Evolutionary conservation across 30 jellyfish, hydroid and myxozoan species (phyloP).

Genomic region (Hydractinia echinata): DNA sequence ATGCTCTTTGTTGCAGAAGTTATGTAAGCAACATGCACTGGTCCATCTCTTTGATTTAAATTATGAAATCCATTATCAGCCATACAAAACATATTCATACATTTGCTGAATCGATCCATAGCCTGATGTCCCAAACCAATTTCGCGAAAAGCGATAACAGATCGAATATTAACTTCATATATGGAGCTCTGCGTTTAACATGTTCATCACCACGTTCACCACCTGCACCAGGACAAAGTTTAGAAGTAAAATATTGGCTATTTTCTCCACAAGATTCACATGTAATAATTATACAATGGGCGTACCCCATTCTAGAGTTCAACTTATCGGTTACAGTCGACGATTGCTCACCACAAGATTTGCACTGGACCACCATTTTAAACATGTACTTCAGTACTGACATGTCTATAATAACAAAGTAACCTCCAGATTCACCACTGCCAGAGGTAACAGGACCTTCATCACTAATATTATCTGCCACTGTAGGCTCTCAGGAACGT

Average conservation of each 20-base stretch:
- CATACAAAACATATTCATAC: constrained; percentile 22
- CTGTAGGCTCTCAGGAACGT: too few species aligned
- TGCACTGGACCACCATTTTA: not conserved
- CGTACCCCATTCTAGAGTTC: constrained; percentile 21
- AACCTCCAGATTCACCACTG: too few species aligned
- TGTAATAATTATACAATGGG: constrained; percentile 12
- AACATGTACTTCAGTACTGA: constrained; percentile 8
- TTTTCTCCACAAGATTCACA: constrained; percentile 14
- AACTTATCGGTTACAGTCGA: constrained; percentile 14
- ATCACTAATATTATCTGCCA: too few species aligned
- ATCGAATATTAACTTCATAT: constrained; percentile 17
- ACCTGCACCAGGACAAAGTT: not conserved
- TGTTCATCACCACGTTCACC: too few species aligned
- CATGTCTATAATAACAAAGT: constrained; percentile 4
- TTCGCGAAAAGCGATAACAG: constrained; percentile 17
- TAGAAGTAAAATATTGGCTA: not conserved
- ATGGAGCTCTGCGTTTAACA: constrained; percentile 9
- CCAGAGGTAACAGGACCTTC: too few species aligned
- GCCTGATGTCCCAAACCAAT: constrained; percentile 26
- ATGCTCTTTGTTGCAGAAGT: constrained; percentile 12
- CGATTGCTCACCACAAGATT: not conserved
- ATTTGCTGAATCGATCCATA: constrained; percentile 24
- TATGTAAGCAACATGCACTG: not conserved
- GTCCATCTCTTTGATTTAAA: constrained; percentile 16
- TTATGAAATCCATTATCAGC: constrained; percentile 19